These are phyloP conservation scores for Numenius phaeopus DNA, from an alignment of 2,797 vertebrate genomes.

Conservation along the genomic window DNA sequence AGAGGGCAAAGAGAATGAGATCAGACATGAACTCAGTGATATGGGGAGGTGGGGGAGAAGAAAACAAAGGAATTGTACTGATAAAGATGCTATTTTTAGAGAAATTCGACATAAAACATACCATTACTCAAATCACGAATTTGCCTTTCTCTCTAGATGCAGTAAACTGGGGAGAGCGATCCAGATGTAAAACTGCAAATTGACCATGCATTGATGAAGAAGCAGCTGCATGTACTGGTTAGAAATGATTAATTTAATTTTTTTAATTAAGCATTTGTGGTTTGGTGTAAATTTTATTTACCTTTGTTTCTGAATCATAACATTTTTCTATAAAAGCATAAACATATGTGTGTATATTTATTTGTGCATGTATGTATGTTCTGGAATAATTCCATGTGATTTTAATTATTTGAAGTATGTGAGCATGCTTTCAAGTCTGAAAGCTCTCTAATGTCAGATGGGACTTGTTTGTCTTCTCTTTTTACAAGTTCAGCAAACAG, in stretches of 20 bases:
- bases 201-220: not conserved
- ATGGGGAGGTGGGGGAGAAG: not conserved
- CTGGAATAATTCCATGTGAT: not conserved
- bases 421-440: not conserved
- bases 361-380: not conserved
- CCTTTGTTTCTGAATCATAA: not conserved
- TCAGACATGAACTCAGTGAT: not conserved
- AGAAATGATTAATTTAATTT: not conserved
- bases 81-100: not conserved
- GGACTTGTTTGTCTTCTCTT: not conserved
- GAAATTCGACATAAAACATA: not conserved
- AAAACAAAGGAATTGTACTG: not conserved
- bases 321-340: not conserved
- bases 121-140: slow-evolving; percentile 1
- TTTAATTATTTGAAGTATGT: not conserved
- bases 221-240: slow-evolving; percentile 35
- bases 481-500: not conserved
- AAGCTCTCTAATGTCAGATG: not conserved
- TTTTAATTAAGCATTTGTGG: not conserved
- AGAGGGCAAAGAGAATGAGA: not conserved
- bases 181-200: not conserved
- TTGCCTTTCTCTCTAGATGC: slow-evolving; percentile 51
- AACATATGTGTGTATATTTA: not conserved
- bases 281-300: not conserved
- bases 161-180: slow-evolving; percentile 8